Conservation (phyloP, 2,888 invertebrate genomes). For the Omphaloscelis lunosa region DNA sequence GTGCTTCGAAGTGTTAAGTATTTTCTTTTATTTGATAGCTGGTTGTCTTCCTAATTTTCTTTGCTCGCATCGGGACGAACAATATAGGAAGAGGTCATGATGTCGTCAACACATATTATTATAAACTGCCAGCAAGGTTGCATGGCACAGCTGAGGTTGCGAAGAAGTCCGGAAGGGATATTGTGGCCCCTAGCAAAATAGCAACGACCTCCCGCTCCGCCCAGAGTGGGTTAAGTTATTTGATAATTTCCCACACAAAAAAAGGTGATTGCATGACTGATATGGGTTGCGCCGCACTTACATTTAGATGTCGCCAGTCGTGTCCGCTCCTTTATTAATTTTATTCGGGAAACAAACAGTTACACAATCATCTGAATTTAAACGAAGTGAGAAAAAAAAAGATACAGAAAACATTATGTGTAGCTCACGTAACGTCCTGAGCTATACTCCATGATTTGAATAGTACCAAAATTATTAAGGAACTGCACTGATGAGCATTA, state of each 20-base stretch:
- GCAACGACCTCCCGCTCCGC: no score
- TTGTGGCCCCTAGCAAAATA: no score
- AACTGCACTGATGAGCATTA: not conserved
- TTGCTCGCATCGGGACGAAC: not conserved
- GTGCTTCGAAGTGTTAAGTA: not conserved
- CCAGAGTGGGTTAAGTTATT: no score
- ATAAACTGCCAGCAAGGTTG: not conserved
- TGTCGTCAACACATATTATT: not conserved
- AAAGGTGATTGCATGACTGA: not conserved
- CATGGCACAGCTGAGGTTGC: no score
- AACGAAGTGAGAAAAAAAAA: not conserved
- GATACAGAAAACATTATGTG: not conserved
- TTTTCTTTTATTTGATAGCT: slow-evolving; percentile 14
- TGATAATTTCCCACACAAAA: no score
- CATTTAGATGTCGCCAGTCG: not conserved
- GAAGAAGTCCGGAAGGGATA: no score
- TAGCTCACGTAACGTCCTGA: not conserved
- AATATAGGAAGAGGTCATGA: not conserved
- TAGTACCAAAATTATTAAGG: not conserved
- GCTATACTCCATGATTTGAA: not conserved
- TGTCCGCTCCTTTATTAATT: not conserved
- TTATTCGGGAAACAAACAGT: not conserved
- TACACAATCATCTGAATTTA: not conserved
- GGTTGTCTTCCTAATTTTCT: not conserved
- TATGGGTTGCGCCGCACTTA: not conserved